These are phyloP conservation scores for Pseudomyrmex flavicornis DNA, from an alignment of 1,140 invertebrate genomes.

Conservation along the genomic window DNA sequence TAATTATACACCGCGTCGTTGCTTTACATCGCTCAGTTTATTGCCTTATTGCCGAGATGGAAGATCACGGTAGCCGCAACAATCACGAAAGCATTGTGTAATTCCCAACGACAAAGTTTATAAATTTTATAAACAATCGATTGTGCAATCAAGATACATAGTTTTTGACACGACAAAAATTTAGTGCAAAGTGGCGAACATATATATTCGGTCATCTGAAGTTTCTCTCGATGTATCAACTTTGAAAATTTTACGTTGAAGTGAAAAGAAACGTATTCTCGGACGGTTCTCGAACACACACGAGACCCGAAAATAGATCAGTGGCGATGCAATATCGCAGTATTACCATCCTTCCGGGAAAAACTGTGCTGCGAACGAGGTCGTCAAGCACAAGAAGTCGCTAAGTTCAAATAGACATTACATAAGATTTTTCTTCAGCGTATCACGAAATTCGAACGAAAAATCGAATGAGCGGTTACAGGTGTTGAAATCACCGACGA, in stretches of 20 bases:
- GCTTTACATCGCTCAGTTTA: slow-evolving; percentile 55
- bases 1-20: slow-evolving; percentile 75
- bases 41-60: slow-evolving; percentile 40
- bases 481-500: slow-evolving; percentile 20
- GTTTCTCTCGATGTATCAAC: neutral
- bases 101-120: neutral
- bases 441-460: neutral
- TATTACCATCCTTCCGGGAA: slow-evolving; percentile 63
- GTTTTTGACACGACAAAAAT: too few species aligned
- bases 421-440: slow-evolving; percentile 24
- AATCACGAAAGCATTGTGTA: slow-evolving; percentile 6
- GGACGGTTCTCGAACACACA: slow-evolving; percentile 49
- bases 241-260: slow-evolving; percentile 13
- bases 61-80: slow-evolving; percentile 1
- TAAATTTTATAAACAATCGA: neutral
- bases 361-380: slow-evolving; percentile 33
- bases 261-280: slow-evolving; percentile 56
- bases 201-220: neutral
- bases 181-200: neutral
- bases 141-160: neutral
- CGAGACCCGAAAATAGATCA: slow-evolving; percentile 66
- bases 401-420: slow-evolving; percentile 40
- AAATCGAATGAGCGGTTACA: neutral
- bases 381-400: neutral
- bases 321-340: slow-evolving; percentile 62